Base-by-base conservation (phyloP, 2,797 vertebrate genomes). In the Setipinna tenuifilis region DNA sequence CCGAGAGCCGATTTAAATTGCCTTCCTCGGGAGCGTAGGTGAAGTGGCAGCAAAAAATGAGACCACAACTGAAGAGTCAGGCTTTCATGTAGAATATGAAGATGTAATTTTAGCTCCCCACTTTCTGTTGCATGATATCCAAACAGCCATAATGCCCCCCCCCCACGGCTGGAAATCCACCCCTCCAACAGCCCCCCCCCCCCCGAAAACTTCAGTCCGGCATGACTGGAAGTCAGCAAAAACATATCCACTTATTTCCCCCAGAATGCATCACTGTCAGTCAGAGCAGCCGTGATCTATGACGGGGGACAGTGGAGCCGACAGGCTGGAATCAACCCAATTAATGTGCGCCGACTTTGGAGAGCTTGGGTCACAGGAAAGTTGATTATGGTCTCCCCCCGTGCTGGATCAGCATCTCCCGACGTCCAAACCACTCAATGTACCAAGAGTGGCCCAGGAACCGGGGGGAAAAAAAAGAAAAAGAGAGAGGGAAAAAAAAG, bases 261-360 rank as follows among this genome's bases (percentile, higher is more conserved):
- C 12, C 83, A 86, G 88, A 91, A 91, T 92, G 88, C 89, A 91
- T 93, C 90, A 90, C 90, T 91, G 90, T 93, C 92, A 87, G 78
- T 93, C 93, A 91, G 88, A 80, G 87, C 28, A 54, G 35, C 75
- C 78, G n/a, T 83, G 87, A 91, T 90, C 89, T 88, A 91, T 93
- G 89, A 92, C 86, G 81, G 90, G 88, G 87, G 90, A 88, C 91
- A 85, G 85, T 88, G 85, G 88, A 91, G 89, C 90, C 91, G 92
- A 92, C 90, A 90, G 89, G 87, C 88, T 91, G 91, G 91, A 92
- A 90, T 50, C 85, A 91, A 92, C 91, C 87, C 89, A 93, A 92
- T 91, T 90, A 89, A 94, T 89, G 85, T 85, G 89, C 88, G 84
- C 88, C 89, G 89, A 87, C 87, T 88, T 90, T 82, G 57, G 83